Conservation (phyloP, 1,140 invertebrate species). For the Chionoecetes opilio region DNA sequence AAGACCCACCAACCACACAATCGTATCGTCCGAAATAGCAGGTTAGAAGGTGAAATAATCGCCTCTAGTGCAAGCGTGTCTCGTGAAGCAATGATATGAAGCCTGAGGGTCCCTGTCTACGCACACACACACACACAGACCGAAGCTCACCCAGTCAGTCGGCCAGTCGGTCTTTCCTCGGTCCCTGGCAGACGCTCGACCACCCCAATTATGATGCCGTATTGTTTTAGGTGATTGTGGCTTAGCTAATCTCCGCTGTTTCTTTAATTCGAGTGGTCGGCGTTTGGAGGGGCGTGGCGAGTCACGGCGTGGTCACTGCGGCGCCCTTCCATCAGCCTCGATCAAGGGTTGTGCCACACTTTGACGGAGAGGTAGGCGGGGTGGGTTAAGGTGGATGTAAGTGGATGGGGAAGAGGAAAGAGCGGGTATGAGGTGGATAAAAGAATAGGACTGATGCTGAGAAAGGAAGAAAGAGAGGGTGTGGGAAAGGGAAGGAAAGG, state of each 20-base stretch:
- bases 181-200: neutral
- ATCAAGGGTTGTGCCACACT: slow-evolving; percentile 42
- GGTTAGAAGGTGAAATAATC: too few species aligned
- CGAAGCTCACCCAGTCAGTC: neutral
- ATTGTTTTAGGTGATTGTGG: slow-evolving; percentile 70
- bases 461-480: neutral
- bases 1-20: too few species aligned
- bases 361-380: neutral
- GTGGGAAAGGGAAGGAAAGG: too few species aligned
- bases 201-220: slow-evolving; percentile 57
- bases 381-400: neutral
- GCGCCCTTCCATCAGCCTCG: slow-evolving; percentile 22
- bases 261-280: slow-evolving; percentile 67
- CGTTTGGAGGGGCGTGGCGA: neutral
- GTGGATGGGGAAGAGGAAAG: neutral
- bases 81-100: too few species aligned
- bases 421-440: neutral
- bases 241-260: slow-evolving; percentile 57
- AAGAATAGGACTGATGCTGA: neutral
- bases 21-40: too few species aligned
- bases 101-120: too few species aligned
- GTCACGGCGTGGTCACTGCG: slow-evolving; percentile 50
- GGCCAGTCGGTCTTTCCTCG: neutral
- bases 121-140: too few species aligned
- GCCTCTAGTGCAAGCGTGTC: too few species aligned